phyloP scores from a whole-genome alignment of 2,888 invertebrate species.

The Volucella inflata region DNA sequence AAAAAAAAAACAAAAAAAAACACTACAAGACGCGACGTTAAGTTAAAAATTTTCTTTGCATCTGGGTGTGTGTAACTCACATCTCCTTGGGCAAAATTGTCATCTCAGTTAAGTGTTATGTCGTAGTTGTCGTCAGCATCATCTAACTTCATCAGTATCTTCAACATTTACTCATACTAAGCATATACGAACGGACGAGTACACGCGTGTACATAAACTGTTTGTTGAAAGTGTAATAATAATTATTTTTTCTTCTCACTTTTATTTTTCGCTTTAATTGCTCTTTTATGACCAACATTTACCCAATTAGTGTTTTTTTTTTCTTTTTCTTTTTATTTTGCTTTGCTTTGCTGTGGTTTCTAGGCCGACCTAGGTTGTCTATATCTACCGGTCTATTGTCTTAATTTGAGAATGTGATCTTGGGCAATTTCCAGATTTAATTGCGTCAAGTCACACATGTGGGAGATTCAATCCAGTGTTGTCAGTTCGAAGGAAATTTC shows the following conservation, averaged over 20 bases:
- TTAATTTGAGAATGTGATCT: conserved; percentile 10
- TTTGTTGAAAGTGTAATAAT: conserved; percentile 72
- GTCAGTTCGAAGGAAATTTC: too few species aligned
- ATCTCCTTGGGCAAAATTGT: conserved; percentile 68
- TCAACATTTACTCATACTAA: neutral
- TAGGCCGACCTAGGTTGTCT: conserved; percentile 13
- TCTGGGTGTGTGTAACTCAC: conserved; percentile 24
- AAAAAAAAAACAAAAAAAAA: conserved; percentile 9
- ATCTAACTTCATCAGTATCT: conserved; percentile 53
- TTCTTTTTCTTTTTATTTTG: neutral
- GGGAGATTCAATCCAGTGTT: conserved; percentile 18
- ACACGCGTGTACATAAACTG: conserved; percentile 56
- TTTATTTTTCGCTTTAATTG: conserved; percentile 57
- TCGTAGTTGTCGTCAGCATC: conserved; percentile 43
- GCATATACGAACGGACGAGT: neutral
- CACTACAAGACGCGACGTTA: conserved; percentile 20
- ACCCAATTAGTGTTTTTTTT: conserved; percentile 51
- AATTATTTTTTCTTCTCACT: conserved; percentile 73
- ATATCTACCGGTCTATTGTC: neutral
- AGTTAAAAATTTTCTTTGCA: conserved; percentile 44
- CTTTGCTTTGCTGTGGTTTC: conserved; percentile 19
- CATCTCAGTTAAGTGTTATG: conserved; percentile 46
- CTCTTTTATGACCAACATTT: conserved; percentile 69
- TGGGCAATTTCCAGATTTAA: conserved; percentile 34
- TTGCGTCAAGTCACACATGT: conserved; percentile 37